Base-by-base conservation (phyloP, 2,888 invertebrate genomes). In the Andrena hattorfiana region DNA sequence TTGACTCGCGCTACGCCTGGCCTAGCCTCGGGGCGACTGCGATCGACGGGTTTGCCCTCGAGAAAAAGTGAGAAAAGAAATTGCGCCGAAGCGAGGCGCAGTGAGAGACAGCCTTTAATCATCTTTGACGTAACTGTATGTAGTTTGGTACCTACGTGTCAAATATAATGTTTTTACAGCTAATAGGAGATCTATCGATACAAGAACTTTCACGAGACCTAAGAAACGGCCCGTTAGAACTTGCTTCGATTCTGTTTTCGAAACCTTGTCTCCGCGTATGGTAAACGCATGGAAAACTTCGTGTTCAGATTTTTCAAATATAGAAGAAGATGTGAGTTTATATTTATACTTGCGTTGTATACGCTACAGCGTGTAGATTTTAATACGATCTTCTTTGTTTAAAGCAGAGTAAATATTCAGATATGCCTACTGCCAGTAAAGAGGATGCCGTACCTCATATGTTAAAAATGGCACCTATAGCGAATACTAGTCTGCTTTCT, bases 161-260 rank as follows among this genome's bases (percentile, higher is more conserved):
- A 56, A 62, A 54, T 62, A 35, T 60, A 7, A 64, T 64, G n/a
- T 80, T 13, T 70, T 48, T 85, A 59, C 42, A 92, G 92, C 69
- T 76, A 86, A 73, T 32, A 90, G 83, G 83, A 91, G 86, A 84
- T 91, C 86, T 82, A 95, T 97, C 89, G 96, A 97, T 91, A 96
- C 96, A 0, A 94, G 97, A 89, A 97, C 97, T 10, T 97, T 96
- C 92, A 96, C 96, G 70, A 95, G 95, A 87, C 96, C 96, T 28
- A 97, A 97, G 91, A 96, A 96, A 90, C 94, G 95, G 75, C 93
- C 94, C 13, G 94, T 93, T 48, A 94, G 96, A 77, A 95, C 96
- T 49, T 96, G 95, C 90, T 95, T 96, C 84, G 96, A 96, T 72
- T 91, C 90, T 42, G 88, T 92, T 67, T 84, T 88, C 20, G 91